Percentiles rank a stretch among this genome's conserved stretches.
phyloP scores from a whole-genome alignment of 1,140 invertebrate genomes.

The Ptiloglossa arizonensis region DNA sequence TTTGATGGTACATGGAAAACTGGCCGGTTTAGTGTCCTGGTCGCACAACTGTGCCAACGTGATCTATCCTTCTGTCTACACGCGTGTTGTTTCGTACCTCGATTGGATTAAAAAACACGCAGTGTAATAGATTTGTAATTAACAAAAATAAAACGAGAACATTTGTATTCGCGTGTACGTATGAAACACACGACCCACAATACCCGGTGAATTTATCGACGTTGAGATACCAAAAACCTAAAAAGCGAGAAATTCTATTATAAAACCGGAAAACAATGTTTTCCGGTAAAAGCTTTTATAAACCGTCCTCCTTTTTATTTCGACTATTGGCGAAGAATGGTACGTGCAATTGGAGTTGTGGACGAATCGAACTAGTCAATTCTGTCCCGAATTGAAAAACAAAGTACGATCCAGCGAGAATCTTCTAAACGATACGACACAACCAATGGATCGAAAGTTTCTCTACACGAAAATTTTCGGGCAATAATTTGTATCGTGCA shows the following conservation, averaged over 20 bases:
- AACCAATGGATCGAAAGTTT: neutral
- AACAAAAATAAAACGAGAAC: neutral
- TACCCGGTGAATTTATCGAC: too few species aligned
- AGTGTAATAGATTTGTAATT: neutral
- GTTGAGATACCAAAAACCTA: neutral
- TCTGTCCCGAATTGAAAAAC: slow-evolving; percentile 5
- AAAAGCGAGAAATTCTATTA: neutral
- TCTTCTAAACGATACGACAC: neutral
- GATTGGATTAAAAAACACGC: slow-evolving; percentile 56
- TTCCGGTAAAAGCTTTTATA: neutral
- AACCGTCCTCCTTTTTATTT: neutral
- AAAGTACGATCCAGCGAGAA: neutral
- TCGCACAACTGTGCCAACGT: slow-evolving; percentile 73
- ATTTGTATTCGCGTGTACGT: neutral
- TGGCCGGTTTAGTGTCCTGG: slow-evolving; percentile 80
- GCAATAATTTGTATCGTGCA: neutral
- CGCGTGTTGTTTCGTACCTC: slow-evolving; percentile 63
- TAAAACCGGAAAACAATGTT: too few species aligned
- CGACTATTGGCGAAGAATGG: neutral
- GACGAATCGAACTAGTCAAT: neutral
- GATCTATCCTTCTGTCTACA: slow-evolving; percentile 76
- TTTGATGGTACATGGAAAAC: slow-evolving; percentile 76
- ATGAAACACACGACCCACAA: neutral
- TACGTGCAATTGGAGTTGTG: neutral
- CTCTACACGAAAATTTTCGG: neutral